A percentile compares a stretch with the other conserved stretches of the same genome.
Evolutionary conservation across 2,113 vertebrate genomes (phyloP).

Genomic region (Heptranchias perlo): DNA sequence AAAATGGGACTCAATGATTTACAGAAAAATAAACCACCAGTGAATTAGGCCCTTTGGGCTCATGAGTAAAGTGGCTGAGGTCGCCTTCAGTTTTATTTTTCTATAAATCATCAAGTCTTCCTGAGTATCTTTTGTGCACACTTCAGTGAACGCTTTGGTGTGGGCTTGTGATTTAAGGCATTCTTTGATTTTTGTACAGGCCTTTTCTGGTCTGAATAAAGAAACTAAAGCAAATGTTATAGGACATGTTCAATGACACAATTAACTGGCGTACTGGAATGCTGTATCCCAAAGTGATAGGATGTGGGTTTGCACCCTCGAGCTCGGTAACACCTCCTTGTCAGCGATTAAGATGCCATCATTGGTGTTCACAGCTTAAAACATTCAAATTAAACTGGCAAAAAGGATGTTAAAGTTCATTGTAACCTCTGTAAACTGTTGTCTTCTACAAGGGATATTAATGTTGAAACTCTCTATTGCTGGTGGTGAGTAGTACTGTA

Average conservation of each 20-base stretch:
- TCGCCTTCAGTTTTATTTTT: not conserved
- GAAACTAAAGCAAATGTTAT: not conserved
- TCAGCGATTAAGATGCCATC: not conserved
- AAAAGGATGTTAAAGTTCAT: not conserved
- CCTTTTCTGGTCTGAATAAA: conserved; percentile 5
- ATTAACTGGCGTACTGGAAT: not conserved
- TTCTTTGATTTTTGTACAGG: not conserved
- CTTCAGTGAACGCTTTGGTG: not conserved
- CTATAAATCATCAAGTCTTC: not conserved
- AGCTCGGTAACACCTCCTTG: not conserved
- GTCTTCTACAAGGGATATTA: not conserved
- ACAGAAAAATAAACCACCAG: not conserved
- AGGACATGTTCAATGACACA: not conserved
- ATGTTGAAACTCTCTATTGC: not conserved
- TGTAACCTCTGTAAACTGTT: not conserved
- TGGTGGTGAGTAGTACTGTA: not conserved
- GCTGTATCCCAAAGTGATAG: not conserved
- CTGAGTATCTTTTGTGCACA: no score
- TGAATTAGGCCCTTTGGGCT: not conserved
- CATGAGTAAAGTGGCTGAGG: not conserved
- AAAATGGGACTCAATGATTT: not conserved
- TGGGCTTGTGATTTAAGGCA: not conserved
- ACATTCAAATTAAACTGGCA: not conserved
- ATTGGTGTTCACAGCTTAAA: not conserved
- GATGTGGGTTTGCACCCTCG: not conserved